Percentiles rank a stretch among this genome's conserved stretches.
Conservation (phyloP, 1,140 invertebrate species). For the Mamestra configurata region DNA sequence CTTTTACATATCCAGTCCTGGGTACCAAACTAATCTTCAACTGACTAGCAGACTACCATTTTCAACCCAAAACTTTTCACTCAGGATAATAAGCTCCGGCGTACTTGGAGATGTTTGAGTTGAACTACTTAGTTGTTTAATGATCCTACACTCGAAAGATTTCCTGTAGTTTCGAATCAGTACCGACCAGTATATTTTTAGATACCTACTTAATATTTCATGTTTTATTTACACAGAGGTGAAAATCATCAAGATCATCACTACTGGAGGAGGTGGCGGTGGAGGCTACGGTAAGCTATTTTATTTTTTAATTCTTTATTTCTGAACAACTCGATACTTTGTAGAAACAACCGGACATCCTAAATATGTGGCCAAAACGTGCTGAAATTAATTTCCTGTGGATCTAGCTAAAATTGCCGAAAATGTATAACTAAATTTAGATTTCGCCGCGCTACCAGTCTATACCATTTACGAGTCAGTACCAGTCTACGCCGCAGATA, state of each 20-base stretch:
- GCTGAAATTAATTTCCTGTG: neutral
- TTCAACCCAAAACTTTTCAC: too few species aligned
- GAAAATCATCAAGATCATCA: conserved; percentile 76
- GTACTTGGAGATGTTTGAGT: too few species aligned
- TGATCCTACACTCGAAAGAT: too few species aligned
- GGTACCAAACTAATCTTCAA: too few species aligned
- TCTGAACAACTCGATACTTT: too few species aligned
- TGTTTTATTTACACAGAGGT: conserved; percentile 63
- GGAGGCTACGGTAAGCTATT: conserved; percentile 66
- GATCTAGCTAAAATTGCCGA: too few species aligned
- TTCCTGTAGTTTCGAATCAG: too few species aligned
- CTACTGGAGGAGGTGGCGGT: conserved; percentile 64
- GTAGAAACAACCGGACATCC: too few species aligned
- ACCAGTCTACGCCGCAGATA: neutral
- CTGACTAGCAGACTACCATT: too few species aligned
- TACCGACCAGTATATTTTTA: neutral
- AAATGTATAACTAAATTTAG: neutral
- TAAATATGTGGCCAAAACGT: neutral
- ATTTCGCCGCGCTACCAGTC: neutral
- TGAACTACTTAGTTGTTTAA: too few species aligned
- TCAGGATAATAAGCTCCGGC: too few species aligned
- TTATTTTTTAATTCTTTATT: neutral
- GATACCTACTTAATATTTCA: neutral
- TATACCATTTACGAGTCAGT: neutral
- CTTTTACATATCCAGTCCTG: too few species aligned